These are phyloP conservation scores for Lasioglossum villosulum DNA, from an alignment of 2,888 invertebrate genomes.

Conservation along the genomic window DNA sequence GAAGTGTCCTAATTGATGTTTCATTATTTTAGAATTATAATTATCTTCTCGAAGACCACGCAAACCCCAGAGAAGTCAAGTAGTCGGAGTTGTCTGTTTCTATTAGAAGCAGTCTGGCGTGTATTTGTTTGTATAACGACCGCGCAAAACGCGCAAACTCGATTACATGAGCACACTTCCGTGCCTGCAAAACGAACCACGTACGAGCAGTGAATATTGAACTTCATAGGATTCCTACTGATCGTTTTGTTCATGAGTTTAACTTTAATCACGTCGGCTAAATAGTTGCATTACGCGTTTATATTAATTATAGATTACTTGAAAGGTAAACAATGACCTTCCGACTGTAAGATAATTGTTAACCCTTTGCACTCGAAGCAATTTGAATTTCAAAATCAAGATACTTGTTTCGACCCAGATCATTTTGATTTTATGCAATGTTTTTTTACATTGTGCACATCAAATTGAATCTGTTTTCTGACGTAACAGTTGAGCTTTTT, in stretches of 20 bases:
- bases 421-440: too few species aligned
- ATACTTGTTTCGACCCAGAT: too few species aligned
- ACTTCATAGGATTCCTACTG: background rate
- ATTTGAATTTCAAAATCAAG: too few species aligned
- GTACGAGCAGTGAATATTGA: background rate
- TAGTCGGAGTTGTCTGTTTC: background rate
- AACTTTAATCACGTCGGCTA: background rate
- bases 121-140: background rate
- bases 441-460: too few species aligned
- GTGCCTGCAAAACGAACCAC: background rate
- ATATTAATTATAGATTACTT: background rate
- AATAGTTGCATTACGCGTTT: background rate
- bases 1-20: background rate
- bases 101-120: background rate
- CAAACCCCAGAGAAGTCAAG: background rate
- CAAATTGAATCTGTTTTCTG: too few species aligned
- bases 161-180: conserved; percentile 1
- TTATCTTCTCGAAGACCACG: background rate
- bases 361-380: too few species aligned
- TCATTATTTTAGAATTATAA: background rate
- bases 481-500: too few species aligned
- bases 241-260: background rate
- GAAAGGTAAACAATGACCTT: background rate
- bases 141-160: too few species aligned
- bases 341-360: background rate